Evolutionary conservation across 2,888 invertebrate genomes (phyloP), one percentile per base, ranked within the genome.

Genomic region (Cerastis rubricosa): DNA sequence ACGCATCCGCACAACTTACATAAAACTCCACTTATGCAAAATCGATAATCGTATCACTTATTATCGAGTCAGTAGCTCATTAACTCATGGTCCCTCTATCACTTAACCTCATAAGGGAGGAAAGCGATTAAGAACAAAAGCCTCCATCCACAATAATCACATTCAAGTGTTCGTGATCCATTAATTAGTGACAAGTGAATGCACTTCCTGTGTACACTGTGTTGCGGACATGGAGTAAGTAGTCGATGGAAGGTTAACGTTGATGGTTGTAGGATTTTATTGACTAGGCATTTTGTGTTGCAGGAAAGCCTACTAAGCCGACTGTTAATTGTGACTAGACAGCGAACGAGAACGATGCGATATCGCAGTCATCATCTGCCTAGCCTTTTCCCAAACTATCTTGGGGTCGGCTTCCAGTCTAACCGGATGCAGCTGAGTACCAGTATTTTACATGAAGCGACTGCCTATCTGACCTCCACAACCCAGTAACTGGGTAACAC

Each of bases 171-270:
- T 83, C 86, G 83, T 87, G 88, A 83, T 87, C 87, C 89, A 89
- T 91, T 91, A 92, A 93, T 94, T 91, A 92, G 89, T 86, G 87
- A 85, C 91, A 89, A 89, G 88, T 87, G 90, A 90, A 89, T 92
- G 92, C 93, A 93, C 89, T 91, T 90, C 87, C 87, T 88, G 86
- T 84, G 85, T 85, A 80, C 81, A 78, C 76, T 65, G 71, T 74
- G 72, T 67, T 59, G 17, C 9, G 2, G 0, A 9, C 65, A 69
- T 11, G 45, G 71, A 84, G 25, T 63, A 65, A 9, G 25, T 35
- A 78, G 25, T 0, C 0, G 45, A 71, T 78, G 83, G 74, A 84
- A 40, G 17, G 61, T 6, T 17, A 63, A 66, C 0, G 8, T 17
- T 14, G 2, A 4, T 22, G 25, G 5, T 0, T 0, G 1, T 0